Evolutionary conservation across 2,888 invertebrate species (phyloP).

Genomic region (Synanthedon vespiformis): DNA sequence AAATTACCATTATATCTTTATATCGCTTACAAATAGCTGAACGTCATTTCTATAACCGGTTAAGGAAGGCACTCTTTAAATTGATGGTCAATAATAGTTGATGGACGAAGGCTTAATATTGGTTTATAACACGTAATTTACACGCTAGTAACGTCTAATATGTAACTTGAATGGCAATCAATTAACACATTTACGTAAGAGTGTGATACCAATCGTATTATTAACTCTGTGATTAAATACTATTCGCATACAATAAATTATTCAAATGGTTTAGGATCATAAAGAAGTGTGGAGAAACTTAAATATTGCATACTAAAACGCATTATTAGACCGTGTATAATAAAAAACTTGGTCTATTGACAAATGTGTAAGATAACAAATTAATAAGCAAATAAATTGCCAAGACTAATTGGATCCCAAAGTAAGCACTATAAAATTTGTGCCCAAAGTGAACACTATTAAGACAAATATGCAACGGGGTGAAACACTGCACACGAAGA

Average conservation of each 20-base stretch:
- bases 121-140: slow-evolving; percentile 14
- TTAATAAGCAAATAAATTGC: too few relatives aligned
- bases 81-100: not conserved
- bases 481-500: too few relatives aligned
- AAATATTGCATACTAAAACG: too few relatives aligned
- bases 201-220: slow-evolving; percentile 6
- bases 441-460: too few relatives aligned
- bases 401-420: too few relatives aligned
- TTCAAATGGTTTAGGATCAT: not conserved
- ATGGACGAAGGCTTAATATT: not conserved
- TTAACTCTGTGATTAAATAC: not conserved
- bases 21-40: not conserved
- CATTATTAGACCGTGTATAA: too few relatives aligned
- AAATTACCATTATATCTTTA: not conserved
- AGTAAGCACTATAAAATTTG: too few relatives aligned
- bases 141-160: slow-evolving; percentile 16
- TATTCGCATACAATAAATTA: not conserved
- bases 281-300: too few relatives aligned
- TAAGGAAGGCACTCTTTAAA: not conserved
- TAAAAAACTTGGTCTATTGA: too few relatives aligned
- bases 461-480: too few relatives aligned
- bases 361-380: too few relatives aligned
- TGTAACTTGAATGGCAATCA: not conserved
- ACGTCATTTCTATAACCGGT: not conserved
- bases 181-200: slow-evolving; percentile 8